phyloP scores from a whole-genome alignment of 2,797 vertebrate species.

The Cynopterus sphinx region DNA sequence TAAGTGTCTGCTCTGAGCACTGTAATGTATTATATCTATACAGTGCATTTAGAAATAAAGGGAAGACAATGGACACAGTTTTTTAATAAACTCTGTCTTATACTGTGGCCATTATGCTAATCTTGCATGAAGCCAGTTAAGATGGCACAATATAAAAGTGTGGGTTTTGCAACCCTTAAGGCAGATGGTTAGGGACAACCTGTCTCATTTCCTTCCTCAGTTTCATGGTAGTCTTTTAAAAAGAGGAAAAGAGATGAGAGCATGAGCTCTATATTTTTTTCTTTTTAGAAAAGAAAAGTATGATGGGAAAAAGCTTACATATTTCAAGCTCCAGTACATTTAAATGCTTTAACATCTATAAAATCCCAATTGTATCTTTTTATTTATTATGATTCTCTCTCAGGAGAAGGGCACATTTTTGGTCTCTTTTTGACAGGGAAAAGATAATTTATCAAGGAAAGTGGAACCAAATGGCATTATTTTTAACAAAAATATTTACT shows the following conservation, averaged over 20 bases:
- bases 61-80: background rate
- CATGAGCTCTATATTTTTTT: background rate
- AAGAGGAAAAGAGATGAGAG: background rate
- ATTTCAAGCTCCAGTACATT: background rate
- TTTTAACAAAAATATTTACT: background rate
- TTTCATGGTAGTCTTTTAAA: background rate
- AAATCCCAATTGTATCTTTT: background rate
- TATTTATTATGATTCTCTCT: background rate
- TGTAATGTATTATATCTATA: background rate
- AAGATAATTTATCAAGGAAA: conserved; percentile 56
- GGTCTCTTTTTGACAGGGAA: background rate
- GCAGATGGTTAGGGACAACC: background rate
- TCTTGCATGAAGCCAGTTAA: background rate
- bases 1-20: background rate
- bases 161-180: background rate
- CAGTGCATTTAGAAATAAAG: background rate
- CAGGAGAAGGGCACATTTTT: background rate
- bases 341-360: background rate
- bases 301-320: background rate
- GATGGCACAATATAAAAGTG: background rate
- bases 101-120: background rate
- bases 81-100: background rate
- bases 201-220: conserved; percentile 8
- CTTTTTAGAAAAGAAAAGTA: conserved; percentile 25
- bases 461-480: background rate